Base-by-base conservation (phyloP, 2,888 invertebrate genomes). In the Chaetogeoica ovagalla region DNA sequence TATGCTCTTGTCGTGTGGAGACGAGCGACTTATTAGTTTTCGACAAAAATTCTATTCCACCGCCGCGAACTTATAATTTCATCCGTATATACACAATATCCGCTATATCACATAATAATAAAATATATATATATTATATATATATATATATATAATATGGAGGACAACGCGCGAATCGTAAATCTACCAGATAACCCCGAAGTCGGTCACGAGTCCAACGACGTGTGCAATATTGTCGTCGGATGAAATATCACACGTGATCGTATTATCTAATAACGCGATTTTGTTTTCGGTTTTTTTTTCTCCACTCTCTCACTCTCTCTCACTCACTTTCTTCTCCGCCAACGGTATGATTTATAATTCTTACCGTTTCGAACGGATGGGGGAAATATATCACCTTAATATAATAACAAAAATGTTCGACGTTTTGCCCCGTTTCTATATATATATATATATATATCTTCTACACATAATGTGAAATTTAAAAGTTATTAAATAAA, bases 201-300 rank as follows among this genome's bases (percentile, higher is more conserved):
- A 70, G 71, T 71, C 71, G 71, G 71, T 71, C 59, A 71, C 71
- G 17, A 71, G 59, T 39, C 59, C 57, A 17, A 59, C 70, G 57
- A 37, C 57, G 57, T 21, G 70, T n/a, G 21, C 59, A 39, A 39
- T 57, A 70, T 57, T 57, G 9, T n/a, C 17, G 11, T 23, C 9
- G 59, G 21, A 59, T 71, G 59, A 71, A 71, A 71, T 70, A 70
- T 70, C 55, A 39, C 37, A 19, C n/a, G n/a, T 37, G 70, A 70
- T 70, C 15, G 8, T 39, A n/a, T 55, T 68, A n/a, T 9, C 4
- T 30, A 57, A 39, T 70, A 57, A 70, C 37, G 57, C 37, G 57
- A 57, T 70, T 52, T 37, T 52, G 15, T 55, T 21, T 43, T 39
- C 39, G 7, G 17, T 6, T 13, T 11, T 7, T 43, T 43, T 9